Percentiles rank a stretch among this genome's conserved stretches.
Evolutionary conservation across 2,888 invertebrate species (phyloP).

Genomic region (Galerucella nymphaeae): DNA sequence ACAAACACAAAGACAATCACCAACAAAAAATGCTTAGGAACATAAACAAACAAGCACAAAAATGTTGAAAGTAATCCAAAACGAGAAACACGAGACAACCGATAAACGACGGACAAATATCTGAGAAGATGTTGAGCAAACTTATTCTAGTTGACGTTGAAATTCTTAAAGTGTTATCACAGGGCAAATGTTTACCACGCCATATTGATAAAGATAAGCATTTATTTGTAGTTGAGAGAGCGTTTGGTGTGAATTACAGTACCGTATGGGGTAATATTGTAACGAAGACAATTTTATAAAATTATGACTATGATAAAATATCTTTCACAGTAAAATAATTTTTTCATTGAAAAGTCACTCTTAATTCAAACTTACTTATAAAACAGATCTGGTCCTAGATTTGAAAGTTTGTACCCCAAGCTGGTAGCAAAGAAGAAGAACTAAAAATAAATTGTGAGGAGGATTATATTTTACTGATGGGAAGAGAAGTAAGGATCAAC

Average conservation of each 20-base stretch:
- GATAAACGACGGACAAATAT: conserved; percentile 18
- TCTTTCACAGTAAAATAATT: too few relatives aligned
- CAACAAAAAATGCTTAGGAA: conserved; percentile 15
- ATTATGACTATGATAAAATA: too few relatives aligned
- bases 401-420: too few relatives aligned
- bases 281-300: not conserved
- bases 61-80: conserved; percentile 15
- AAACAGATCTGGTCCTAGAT: too few relatives aligned
- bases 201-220: conserved; percentile 27
- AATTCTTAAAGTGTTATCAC: conserved; percentile 33
- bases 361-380: too few relatives aligned
- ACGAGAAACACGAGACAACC: conserved; percentile 22
- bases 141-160: conserved; percentile 21
- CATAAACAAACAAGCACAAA: conserved; percentile 21
- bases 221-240: conserved; percentile 15
- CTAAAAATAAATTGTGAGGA: too few relatives aligned
- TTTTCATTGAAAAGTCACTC: too few relatives aligned
- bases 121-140: conserved; percentile 18
- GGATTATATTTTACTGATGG: too few relatives aligned
- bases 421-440: too few relatives aligned
- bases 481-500: too few relatives aligned
- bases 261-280: not conserved
- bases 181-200: conserved; percentile 36
- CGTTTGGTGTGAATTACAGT: conserved; percentile 20
- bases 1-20: conserved; percentile 20